A percentile compares a stretch with the other conserved stretches of the same genome.
phyloP scores from a whole-genome alignment of 1,140 invertebrate species.

The Drosophila punjabiensis region DNA sequence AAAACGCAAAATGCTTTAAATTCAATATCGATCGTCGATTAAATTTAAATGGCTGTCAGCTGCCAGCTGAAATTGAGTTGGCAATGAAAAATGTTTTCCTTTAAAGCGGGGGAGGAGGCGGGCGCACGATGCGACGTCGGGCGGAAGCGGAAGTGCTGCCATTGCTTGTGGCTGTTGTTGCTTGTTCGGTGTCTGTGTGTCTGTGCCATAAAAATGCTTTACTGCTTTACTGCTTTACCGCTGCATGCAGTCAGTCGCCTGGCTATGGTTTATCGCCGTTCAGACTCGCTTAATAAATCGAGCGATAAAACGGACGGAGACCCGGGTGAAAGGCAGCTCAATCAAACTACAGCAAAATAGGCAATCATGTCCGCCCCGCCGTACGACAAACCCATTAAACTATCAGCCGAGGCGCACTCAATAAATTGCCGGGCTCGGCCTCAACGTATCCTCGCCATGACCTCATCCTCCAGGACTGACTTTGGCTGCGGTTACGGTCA shows the following conservation, averaged over 20 bases:
- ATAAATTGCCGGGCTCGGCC: slow-evolving; percentile 42
- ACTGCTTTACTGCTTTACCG: slow-evolving; percentile 28
- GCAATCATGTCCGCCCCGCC: slow-evolving; percentile 37
- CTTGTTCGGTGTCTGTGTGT: slow-evolving; percentile 15
- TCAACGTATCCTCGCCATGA: slow-evolving; percentile 20
- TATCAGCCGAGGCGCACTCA: slow-evolving; percentile 45
- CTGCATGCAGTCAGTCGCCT: slow-evolving; percentile 44
- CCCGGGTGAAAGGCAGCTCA: slow-evolving; percentile 47
- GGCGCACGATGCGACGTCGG: slow-evolving; percentile 6
- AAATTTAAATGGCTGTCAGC: slow-evolving; percentile 20
- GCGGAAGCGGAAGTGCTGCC: slow-evolving; percentile 60
- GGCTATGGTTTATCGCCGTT: slow-evolving; percentile 50
- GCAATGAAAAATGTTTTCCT: slow-evolving; percentile 22
- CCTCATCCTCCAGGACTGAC: slow-evolving; percentile 30
- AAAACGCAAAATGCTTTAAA: slow-evolving; percentile 7
- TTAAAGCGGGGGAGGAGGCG: slow-evolving; percentile 1
- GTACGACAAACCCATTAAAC: slow-evolving; percentile 54
- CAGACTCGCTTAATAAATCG: slow-evolving; percentile 56
- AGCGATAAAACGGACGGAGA: slow-evolving; percentile 51
- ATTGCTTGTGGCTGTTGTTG: slow-evolving; percentile 49
- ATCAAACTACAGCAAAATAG: slow-evolving; percentile 52
- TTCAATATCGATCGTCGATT: slow-evolving; percentile 39
- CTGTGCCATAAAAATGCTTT: slow-evolving; percentile 58
- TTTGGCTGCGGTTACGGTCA: slow-evolving; percentile 49
- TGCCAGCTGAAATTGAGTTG: slow-evolving; percentile 17